Evolutionary conservation across 1,140 invertebrate species (phyloP), one percentile per base, ranked within the genome.

Genomic region (Brachionus koreanus): DNA sequence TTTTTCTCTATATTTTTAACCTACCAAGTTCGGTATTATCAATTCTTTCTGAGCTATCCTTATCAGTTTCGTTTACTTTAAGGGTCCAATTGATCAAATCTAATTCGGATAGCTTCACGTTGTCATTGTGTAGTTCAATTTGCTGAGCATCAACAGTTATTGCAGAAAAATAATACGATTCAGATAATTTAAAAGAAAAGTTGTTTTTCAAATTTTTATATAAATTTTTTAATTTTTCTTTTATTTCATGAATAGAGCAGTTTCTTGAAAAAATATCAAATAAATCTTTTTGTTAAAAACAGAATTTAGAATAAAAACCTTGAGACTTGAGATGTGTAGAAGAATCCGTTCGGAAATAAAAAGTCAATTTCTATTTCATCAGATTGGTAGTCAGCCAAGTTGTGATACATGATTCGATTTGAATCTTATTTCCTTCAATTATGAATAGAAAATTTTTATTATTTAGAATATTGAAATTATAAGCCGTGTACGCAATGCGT

Each of bases 101-200:
- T 19, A 69, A 19, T n/a, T 69, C 65, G 6, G 33, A 37, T 16
- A 69, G 35, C 16, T 23, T 37, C 6, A 19, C 2, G 37, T 69
- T 43, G 7, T 35, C 33, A 39, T 69, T 39, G 7, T 9, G 65
- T 19, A 37, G 19, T 7, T 69, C 65, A 33, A 69, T 39, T 39
- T 69, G 65, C 16, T 69, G 33, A 16, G 65, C 65, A 69, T 69
- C 65, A 39, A 13, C 16, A 39, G 35, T 39, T 7, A 69, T 42
- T n/a, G 65, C 65, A 3, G 65, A 69, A 69, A 69, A 69, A 69
- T 35, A 69, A 69, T 39, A 69, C 29, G 29, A 37, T 69, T 69
- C 65, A 42, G 65, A 35, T 39, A 69, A 39, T 69, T 69, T 69
- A 69, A 42, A 69, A 16, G 5, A 69, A 37, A 69, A 42, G 16